Percentiles rank a stretch among this genome's conserved stretches.
These are phyloP conservation scores for Rallus crepitans DNA, from an alignment of 2,797 vertebrate genomes.

Conservation along the genomic window DNA sequence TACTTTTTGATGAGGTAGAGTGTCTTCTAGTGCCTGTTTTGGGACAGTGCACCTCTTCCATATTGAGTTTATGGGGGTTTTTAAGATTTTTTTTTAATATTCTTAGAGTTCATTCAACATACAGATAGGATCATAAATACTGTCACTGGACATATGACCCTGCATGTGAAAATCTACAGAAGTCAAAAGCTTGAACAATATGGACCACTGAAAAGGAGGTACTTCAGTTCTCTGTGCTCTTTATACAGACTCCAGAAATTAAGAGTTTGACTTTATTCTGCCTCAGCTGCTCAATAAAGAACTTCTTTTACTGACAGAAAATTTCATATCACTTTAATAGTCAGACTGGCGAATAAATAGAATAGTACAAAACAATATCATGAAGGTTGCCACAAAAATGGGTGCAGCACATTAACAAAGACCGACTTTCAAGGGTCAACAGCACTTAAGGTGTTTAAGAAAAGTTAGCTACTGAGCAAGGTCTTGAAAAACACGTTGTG, in stretches of 20 bases:
- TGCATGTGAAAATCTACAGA: not conserved
- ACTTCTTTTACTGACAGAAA: not conserved
- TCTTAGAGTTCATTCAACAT: not conserved
- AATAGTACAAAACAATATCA: not conserved
- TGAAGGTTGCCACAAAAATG: not conserved
- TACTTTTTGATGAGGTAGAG: not conserved
- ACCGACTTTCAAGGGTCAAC: not conserved
- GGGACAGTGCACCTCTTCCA: not conserved
- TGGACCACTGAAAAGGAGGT: not conserved
- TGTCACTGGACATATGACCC: not conserved
- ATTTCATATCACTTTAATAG: not conserved
- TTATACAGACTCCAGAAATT: not conserved
- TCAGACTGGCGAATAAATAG: not conserved
- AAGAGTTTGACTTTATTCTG: not conserved
- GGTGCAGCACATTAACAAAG: not conserved
- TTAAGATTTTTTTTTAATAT: rapidly evolving
- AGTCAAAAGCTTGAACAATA: not conserved
- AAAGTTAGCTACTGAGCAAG: not conserved
- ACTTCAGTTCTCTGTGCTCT: not conserved
- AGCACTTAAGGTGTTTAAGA: not conserved
- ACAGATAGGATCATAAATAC: not conserved
- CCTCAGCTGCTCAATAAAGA: not conserved
- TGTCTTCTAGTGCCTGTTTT: not conserved
- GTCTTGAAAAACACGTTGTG: not conserved
- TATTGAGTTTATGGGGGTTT: not conserved